Evolutionary conservation across 1,140 invertebrate species (phyloP).

Genomic region (Muscidifurax raptorellus): DNA sequence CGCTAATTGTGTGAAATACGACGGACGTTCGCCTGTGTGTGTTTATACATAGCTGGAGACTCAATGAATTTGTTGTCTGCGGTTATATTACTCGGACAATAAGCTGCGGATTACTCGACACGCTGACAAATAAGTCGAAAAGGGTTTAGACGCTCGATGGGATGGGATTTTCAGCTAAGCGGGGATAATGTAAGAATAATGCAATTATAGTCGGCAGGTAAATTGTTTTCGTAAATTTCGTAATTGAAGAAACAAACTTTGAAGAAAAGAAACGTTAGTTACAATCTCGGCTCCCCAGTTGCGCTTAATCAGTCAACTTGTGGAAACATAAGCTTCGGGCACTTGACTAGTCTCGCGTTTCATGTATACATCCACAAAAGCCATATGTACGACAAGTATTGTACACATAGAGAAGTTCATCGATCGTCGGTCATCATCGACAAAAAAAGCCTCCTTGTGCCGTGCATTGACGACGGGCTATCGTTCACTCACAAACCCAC

Average conservation of each 20-base stretch:
- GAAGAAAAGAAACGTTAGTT: no score
- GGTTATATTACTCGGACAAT: not conserved
- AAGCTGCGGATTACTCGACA: conserved; percentile 17
- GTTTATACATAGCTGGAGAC: not conserved
- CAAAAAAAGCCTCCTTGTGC: not conserved
- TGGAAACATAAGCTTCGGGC: no score
- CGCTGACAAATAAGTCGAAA: conserved; percentile 39
- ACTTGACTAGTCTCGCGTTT: not conserved
- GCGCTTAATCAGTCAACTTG: no score
- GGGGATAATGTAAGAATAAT: no score
- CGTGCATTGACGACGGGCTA: not conserved
- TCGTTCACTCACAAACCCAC: not conserved
- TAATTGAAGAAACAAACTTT: no score
- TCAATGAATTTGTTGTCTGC: not conserved
- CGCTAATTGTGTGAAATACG: conserved; percentile 46
- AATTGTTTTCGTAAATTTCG: no score
- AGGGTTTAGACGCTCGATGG: not conserved
- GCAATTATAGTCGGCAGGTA: not conserved
- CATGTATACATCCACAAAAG: not conserved
- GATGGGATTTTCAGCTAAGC: not conserved
- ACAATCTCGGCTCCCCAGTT: no score
- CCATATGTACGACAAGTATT: no score
- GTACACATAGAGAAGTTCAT: not conserved
- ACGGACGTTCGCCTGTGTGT: not conserved
- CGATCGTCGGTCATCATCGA: conserved; percentile 1